These are phyloP conservation scores for Crax fasciolata DNA, from an alignment of 2,797 vertebrate genomes.

Conservation along the genomic window DNA sequence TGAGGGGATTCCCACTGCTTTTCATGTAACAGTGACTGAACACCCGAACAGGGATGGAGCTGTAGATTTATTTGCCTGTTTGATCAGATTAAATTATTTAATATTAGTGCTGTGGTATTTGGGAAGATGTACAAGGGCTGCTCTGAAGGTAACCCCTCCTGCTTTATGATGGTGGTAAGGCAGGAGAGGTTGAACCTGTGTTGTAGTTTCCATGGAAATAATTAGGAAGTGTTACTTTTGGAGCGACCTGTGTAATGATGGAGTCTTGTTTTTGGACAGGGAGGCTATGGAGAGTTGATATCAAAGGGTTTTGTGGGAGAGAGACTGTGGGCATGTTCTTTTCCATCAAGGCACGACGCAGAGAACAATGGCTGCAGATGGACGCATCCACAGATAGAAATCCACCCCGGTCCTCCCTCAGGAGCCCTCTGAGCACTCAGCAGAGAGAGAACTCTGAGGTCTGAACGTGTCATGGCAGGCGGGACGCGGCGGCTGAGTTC, in stretches of 20 bases:
- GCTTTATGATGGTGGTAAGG: no score
- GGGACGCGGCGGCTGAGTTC: not conserved
- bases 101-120: not conserved
- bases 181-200: no score
- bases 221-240: not conserved
- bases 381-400: not conserved
- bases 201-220: not conserved
- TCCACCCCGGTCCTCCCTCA: not conserved
- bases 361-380: not conserved
- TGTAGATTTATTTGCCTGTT: constrained; percentile 33
- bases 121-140: not conserved
- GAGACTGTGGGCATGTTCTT: not conserved
- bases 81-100: constrained; percentile 36
- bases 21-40: not conserved
- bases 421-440: not conserved
- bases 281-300: not conserved
- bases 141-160: no score
- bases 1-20: constrained; percentile 27
- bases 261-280: not conserved
- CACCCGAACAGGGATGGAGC: not conserved
- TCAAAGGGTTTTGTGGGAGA: not conserved
- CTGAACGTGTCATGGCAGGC: constrained; percentile 36
- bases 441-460: not conserved
- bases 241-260: not conserved
- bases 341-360: not conserved